These are phyloP conservation scores for Crioceris asparagi DNA, from an alignment of 2,888 invertebrate species.

Conservation along the genomic window DNA sequence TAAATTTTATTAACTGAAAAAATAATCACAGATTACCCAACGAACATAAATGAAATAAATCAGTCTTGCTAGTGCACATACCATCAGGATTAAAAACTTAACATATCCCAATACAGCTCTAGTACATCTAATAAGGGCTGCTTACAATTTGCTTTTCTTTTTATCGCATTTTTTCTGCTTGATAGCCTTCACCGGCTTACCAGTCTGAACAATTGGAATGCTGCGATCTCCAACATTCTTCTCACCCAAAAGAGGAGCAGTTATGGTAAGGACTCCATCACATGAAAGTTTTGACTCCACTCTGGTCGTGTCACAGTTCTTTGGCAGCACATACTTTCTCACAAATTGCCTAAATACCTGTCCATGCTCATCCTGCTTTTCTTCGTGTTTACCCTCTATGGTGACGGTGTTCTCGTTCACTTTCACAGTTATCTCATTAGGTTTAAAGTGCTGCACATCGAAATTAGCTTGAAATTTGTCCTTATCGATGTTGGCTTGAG, in stretches of 20 bases:
- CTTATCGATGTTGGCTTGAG: constrained; percentile 8
- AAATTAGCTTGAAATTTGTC: constrained; percentile 14
- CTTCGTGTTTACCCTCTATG: constrained; percentile 14
- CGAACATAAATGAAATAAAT: too few species aligned
- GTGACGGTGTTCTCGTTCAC: constrained; percentile 12
- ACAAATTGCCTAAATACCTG: constrained; percentile 14
- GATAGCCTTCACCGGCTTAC: constrained; percentile 9
- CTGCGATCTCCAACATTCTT: constrained; percentile 6
- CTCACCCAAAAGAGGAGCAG: constrained; percentile 7
- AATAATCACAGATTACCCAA: not conserved
- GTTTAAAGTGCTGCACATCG: constrained; percentile 15
- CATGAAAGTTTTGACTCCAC: constrained; percentile 13
- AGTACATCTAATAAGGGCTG: not conserved
- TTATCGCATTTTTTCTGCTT: constrained; percentile 2
- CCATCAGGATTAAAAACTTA: too few species aligned
- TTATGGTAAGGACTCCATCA: constrained; percentile 14
- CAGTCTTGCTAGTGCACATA: too few species aligned
- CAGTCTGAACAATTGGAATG: constrained; percentile 12
- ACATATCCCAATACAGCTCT: too few species aligned
- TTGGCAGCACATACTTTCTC: constrained; percentile 13
- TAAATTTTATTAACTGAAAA: not conserved
- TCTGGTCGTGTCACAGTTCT: constrained; percentile 10
- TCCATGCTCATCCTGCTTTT: constrained; percentile 15
- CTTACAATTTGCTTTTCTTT: constrained; percentile 3
- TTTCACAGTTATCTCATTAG: constrained; percentile 14